Evolutionary conservation across 2,113 vertebrate genomes (phyloP), one percentile per base, ranked within the genome.

Genomic region (Peromyscus leucopus): DNA sequence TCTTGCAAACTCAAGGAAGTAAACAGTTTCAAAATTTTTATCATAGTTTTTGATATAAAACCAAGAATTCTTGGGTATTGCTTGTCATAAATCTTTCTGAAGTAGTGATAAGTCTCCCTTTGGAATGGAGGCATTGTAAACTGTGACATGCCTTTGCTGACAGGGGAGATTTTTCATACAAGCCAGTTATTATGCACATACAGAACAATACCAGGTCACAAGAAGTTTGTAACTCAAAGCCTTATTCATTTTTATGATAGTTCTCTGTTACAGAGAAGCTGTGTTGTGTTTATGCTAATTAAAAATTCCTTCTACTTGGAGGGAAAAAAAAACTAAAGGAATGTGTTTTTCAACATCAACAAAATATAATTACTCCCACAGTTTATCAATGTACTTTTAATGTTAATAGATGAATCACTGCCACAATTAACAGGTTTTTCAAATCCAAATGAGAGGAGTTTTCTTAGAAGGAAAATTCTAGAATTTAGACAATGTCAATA

Each of bases 231-330:
- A 61, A 22, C 80, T 97, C 42, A 97, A 95, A 92, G 75, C 19
- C 72, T 55, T 96, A 78, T 95, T 95, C 63, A 94, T 90, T 96
- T 92, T 28, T 71, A 42, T 80, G 13, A 83, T 57, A 31, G 65
- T 46, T 93, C 39, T 15, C 36, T 39, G 13, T 42, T n/a, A 76
- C 46, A 82, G 57, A 71, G 21, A n/a, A 93, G 11, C 21, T 72
- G 21, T 72, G 48, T 93, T 57, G 57, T 80, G 80, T 96, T 97
- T 96, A 93, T 95, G 95, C 39, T 96, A 90, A 96, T 88, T 86
- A 92, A 89, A 93, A 80, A 65, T 90, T 95, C 39, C 75, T 95
- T 93, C 88, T 75, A 65, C 21, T 92, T 65, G 26, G 63, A 80
- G 72, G 51, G 59, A 87, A 94, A 61, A 94, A 61, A 1, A 72